phyloP scores from a whole-genome alignment of 2,797 vertebrate species.

The Propithecus deckenii region DNA sequence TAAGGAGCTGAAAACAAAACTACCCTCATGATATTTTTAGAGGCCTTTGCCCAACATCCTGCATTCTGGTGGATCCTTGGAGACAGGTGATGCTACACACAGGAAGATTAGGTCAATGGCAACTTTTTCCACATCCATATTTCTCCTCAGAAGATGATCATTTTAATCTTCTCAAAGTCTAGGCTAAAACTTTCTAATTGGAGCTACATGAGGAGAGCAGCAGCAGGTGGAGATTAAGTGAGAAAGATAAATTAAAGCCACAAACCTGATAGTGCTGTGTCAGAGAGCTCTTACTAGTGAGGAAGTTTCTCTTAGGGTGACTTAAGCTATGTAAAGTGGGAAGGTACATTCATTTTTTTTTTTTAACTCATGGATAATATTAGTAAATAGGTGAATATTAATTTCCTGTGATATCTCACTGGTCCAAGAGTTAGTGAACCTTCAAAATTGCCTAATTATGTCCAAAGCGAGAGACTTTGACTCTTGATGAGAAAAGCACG shows the following conservation, averaged over 20 bases:
- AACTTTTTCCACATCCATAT: background rate
- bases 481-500: background rate
- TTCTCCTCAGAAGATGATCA: background rate
- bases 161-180: background rate
- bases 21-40: background rate
- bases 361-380: background rate
- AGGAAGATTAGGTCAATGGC: background rate
- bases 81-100: background rate
- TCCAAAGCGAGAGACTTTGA: background rate
- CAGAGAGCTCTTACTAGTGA: background rate
- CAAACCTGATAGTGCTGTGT: background rate
- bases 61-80: background rate
- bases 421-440: background rate
- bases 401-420: background rate
- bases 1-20: background rate
- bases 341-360: background rate
- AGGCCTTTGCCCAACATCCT: background rate
- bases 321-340: background rate
- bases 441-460: background rate
- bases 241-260: background rate
- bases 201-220: background rate
- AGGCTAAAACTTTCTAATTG: background rate
- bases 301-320: background rate
- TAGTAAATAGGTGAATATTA: background rate
- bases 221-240: background rate